Conservation (phyloP, 2,888 invertebrate species). For the Digitonthophagus gazella region DNA sequence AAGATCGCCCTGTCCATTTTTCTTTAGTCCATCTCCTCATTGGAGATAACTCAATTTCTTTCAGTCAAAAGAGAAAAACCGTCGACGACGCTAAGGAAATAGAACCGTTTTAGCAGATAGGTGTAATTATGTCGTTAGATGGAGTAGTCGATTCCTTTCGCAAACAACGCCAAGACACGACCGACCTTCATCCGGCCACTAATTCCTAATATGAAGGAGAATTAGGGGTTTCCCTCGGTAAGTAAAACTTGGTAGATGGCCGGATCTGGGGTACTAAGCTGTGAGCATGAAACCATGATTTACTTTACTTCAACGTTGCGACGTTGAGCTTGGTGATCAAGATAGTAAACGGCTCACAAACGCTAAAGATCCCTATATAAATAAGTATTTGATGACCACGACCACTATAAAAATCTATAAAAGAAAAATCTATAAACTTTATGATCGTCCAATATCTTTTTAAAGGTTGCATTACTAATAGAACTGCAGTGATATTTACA, state of each 20-base stretch:
- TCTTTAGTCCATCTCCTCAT: neutral
- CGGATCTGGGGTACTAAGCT: slow-evolving; percentile 26
- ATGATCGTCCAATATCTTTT: too few species aligned
- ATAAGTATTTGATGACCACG: too few species aligned
- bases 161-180: neutral
- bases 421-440: too few species aligned
- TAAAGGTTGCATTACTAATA: too few species aligned
- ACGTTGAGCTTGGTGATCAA: neutral
- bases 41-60: neutral
- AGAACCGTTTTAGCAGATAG: neutral
- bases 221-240: slow-evolving; percentile 26
- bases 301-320: neutral
- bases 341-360: too few species aligned
- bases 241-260: slow-evolving; percentile 36
- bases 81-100: neutral
- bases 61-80: neutral
- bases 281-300: neutral
- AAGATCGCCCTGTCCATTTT: neutral
- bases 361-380: too few species aligned
- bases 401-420: too few species aligned
- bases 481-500: too few species aligned
- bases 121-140: neutral
- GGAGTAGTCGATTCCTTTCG: neutral
- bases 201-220: slow-evolving; percentile 31
- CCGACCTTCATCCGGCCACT: slow-evolving; percentile 14